A percentile compares a stretch with the other conserved stretches of the same genome.
Conservation (phyloP, 2,113 vertebrate genomes). For the Rhinolophus sinicus region DNA sequence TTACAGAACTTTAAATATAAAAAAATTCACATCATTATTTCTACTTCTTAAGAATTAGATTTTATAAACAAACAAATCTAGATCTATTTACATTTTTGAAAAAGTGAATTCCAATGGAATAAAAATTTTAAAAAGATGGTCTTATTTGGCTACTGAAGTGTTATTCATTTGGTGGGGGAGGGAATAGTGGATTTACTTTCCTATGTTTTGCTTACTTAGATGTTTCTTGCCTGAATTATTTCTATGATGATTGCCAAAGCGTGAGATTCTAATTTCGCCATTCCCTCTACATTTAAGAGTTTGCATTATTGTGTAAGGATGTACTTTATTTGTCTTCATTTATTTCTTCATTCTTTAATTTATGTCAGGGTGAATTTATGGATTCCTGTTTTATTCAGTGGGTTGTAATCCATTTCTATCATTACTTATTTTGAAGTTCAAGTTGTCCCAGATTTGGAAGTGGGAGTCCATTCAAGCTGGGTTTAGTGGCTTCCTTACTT, state of each 20-base stretch:
- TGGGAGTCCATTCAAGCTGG: neutral
- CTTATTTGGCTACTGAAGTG: neutral
- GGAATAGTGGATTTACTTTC: neutral
- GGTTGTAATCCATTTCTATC: neutral
- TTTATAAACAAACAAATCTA: conserved; percentile 16
- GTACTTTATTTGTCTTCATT: neutral
- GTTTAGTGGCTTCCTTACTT: neutral
- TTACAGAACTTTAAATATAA: neutral
- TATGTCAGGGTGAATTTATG: neutral
- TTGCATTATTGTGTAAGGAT: neutral
- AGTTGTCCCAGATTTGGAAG: neutral
- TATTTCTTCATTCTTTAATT: neutral
- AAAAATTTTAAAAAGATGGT: neutral
- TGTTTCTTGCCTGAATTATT: neutral
- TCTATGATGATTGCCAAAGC: neutral
- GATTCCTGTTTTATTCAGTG: neutral
- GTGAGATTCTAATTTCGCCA: neutral
- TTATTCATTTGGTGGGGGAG: neutral
- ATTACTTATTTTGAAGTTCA: neutral
- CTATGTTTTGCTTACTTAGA: neutral
- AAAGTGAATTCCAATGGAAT: conserved; percentile 6
- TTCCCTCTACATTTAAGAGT: neutral
- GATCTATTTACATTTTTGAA: neutral
- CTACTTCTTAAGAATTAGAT: conserved; percentile 31
- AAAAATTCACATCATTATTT: neutral